Evolutionary conservation across 1,140 invertebrate genomes (phyloP).

Genomic region (Homarus americanus): DNA sequence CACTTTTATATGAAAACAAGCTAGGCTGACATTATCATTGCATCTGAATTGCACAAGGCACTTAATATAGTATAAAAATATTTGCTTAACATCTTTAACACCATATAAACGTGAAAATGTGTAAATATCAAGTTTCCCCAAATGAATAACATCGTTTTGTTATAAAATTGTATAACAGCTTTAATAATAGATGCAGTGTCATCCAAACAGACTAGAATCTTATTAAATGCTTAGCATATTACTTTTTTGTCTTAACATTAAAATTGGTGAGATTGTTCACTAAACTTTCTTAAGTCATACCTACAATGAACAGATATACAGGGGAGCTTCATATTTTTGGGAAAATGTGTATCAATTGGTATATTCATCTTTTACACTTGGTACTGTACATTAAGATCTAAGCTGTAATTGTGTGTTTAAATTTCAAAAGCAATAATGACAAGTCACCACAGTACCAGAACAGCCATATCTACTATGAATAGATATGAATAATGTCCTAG

Average conservation of each 20-base stretch:
- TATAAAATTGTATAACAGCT: neutral
- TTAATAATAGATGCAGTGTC: constrained; percentile 11
- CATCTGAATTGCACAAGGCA: constrained; percentile 36
- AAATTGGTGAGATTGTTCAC: constrained; percentile 1
- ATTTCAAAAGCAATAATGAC: too few species aligned
- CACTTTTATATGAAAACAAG: constrained; percentile 35
- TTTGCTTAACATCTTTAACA: neutral
- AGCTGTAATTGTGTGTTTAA: too few species aligned
- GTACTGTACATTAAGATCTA: too few species aligned
- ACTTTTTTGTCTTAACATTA: neutral
- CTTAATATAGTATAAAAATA: constrained; percentile 45
- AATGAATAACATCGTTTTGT: neutral
- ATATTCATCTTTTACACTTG: too few species aligned
- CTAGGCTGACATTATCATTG: constrained; percentile 24
- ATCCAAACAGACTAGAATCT: constrained; percentile 22
- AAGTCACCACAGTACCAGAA: too few species aligned
- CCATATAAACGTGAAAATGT: constrained; percentile 10
- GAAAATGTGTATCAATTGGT: too few species aligned
- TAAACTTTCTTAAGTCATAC: neutral
- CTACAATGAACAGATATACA: neutral
- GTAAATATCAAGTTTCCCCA: neutral
- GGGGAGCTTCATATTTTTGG: neutral
- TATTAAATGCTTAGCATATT: constrained; percentile 4
- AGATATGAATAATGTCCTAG: too few species aligned
- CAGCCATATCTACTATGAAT: too few species aligned